A percentile compares a stretch with the other conserved stretches of the same genome.
Evolutionary conservation across 2,797 vertebrate genomes (phyloP).

Genomic region (Eleutherodactylus coqui): DNA sequence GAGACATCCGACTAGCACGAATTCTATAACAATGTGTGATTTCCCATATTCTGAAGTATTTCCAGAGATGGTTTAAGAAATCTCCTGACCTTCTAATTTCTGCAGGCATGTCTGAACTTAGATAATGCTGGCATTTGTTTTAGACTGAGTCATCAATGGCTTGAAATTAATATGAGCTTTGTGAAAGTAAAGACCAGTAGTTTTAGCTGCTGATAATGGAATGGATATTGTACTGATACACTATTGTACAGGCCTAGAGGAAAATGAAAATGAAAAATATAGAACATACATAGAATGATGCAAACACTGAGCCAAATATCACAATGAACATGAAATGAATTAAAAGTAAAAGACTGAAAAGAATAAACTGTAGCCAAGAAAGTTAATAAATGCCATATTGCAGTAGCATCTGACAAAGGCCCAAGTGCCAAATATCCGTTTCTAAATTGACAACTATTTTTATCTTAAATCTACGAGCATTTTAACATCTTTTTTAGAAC

Average conservation of each 20-base stretch:
- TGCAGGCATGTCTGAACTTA: conserved; percentile 47
- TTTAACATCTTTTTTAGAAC: neutral
- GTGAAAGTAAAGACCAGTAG: conserved; percentile 55
- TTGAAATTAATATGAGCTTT: conserved; percentile 43
- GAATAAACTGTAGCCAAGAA: conserved; percentile 20
- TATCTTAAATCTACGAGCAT: neutral
- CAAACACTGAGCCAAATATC: conserved; percentile 36
- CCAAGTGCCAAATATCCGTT: neutral
- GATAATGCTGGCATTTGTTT: conserved; percentile 60
- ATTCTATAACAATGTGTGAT: conserved; percentile 27
- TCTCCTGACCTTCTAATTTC: conserved; percentile 53
- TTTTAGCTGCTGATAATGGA: conserved; percentile 55
- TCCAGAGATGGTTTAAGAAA: conserved; percentile 22
- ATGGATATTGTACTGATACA: conserved; percentile 51
- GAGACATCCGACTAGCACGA: conserved; percentile 27
- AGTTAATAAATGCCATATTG: conserved; percentile 11
- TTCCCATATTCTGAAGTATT: conserved; percentile 25
- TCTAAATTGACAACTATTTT: conserved; percentile 16
- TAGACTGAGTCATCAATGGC: conserved; percentile 58
- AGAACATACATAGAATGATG: conserved; percentile 38
- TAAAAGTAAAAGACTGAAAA: conserved; percentile 31
- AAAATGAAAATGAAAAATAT: conserved; percentile 50
- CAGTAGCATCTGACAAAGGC: neutral
- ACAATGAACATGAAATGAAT: conserved; percentile 37
- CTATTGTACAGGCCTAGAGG: conserved; percentile 37